Base-by-base conservation (phyloP, 2,888 invertebrate genomes). In the Eupelmus urozonus region DNA sequence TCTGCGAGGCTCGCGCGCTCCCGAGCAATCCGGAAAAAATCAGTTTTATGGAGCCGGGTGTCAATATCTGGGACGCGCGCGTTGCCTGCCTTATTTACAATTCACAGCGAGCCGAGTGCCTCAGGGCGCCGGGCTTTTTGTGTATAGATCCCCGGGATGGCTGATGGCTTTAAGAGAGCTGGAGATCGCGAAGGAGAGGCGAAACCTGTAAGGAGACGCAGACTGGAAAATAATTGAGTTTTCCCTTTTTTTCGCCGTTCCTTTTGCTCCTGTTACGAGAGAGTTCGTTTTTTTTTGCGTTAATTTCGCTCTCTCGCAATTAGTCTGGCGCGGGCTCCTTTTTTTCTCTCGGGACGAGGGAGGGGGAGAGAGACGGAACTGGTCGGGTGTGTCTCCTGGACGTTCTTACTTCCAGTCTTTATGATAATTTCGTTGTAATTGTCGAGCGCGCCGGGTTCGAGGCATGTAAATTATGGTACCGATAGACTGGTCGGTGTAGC, bases 61-160 rank as follows among this genome's bases (percentile, higher is more conserved):
- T 55, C 69, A 73, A 78, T 67, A 78, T 73, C 78, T 73, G 69
- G 73, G 73, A 45, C 73, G 57, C 27, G n/a, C 16, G 45, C 20
- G 63, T n/a, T n/a, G n/a, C 25, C 13, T 7, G 42, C 20, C 63
- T 73, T 63, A 63, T 69, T 78, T 74, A 63, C 53, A 63, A 78
- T 73, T 78, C 69, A 73, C 29, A 53, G 4, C 34, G 55, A 40
- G 67, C 34, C 59, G 13, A 2, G 16, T 2, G 16, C 45, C 45
- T 45, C 20, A 16, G 51, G 9, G 49, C 25, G 51, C 63, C 18
- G 34, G n/a, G n/a, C 42, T 42, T 70, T 66, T 76, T 71, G 29
- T 49, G 13, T 13, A 5, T 4, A 1, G 7, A 20, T 34, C 34
- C 3, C 9, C 5, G 34, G 3, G 9, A 34, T 5, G 9, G 9